Evolutionary conservation across 2,888 invertebrate genomes (phyloP).

Genomic region (Monochamus alternatus): DNA sequence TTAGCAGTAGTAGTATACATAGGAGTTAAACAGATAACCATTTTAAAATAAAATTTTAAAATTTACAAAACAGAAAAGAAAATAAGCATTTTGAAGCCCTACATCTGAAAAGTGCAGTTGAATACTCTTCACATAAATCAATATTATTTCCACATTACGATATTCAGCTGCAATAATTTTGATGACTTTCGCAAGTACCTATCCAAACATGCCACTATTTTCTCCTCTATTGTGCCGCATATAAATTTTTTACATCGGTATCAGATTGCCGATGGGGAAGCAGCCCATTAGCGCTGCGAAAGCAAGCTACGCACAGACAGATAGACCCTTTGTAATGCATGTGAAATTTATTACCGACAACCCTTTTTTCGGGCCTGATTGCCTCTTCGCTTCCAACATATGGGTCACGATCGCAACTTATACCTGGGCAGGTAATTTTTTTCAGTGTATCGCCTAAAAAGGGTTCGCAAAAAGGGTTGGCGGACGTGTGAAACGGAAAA

Average conservation of each 20-base stretch:
- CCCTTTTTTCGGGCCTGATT: constrained; percentile 44
- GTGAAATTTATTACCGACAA: constrained; percentile 57
- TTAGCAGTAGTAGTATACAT: too few species aligned
- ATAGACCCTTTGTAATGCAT: constrained; percentile 58
- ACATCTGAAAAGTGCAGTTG: too few species aligned
- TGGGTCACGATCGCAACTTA: constrained; percentile 37
- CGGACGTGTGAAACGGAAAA: constrained; percentile 52
- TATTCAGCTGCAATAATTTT: too few species aligned
- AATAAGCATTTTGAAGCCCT: too few species aligned
- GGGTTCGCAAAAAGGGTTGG: constrained; percentile 51
- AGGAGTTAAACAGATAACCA: too few species aligned
- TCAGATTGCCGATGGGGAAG: constrained; percentile 45
- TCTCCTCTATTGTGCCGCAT: constrained; percentile 41
- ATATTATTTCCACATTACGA: too few species aligned
- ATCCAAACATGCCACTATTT: constrained; percentile 33
- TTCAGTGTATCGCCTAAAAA: constrained; percentile 51
- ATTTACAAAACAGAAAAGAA: too few species aligned
- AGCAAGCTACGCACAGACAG: constrained; percentile 56
- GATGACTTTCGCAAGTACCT: background rate
- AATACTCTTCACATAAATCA: too few species aligned
- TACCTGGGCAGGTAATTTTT: constrained; percentile 51
- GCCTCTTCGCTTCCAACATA: constrained; percentile 44
- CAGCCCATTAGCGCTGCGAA: constrained; percentile 54
- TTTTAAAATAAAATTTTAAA: too few species aligned
- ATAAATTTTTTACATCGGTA: constrained; percentile 45